Evolutionary conservation across 2,888 invertebrate genomes (phyloP).

Genomic region (Tetragnatha montana): DNA sequence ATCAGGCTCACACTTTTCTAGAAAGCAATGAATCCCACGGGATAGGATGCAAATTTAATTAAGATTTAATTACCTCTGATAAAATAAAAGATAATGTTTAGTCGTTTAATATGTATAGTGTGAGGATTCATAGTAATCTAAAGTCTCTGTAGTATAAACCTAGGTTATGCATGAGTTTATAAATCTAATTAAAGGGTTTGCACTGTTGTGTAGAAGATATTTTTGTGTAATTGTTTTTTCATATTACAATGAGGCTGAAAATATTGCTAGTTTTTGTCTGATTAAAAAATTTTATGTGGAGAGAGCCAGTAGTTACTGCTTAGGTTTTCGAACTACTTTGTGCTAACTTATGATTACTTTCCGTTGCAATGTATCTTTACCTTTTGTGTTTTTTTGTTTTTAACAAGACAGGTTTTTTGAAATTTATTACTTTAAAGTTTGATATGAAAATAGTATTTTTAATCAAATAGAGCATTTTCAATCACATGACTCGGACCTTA

Average conservation of each 20-base stretch:
- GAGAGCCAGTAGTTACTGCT: too few relatives aligned
- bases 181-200: neutral
- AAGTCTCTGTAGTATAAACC: neutral
- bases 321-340: too few relatives aligned
- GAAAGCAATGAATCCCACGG: neutral
- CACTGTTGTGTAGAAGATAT: neutral
- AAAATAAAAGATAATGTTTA: conserved; percentile 6
- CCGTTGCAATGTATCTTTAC: too few relatives aligned
- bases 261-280: neutral
- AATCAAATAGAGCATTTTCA: too few relatives aligned
- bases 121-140: neutral
- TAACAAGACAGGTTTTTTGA: too few relatives aligned
- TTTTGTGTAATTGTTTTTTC: too few relatives aligned
- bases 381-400: too few relatives aligned
- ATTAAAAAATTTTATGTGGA: too few relatives aligned
- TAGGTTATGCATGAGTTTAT: neutral
- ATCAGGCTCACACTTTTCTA: neutral
- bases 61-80: conserved; percentile 12
- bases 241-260: neutral
- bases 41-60: conserved; percentile 23
- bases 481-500: too few relatives aligned
- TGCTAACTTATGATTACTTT: too few relatives aligned
- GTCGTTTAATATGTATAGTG: neutral
- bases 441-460: too few relatives aligned
- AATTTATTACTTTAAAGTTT: too few relatives aligned